These are phyloP conservation scores for Neomonachus schauinslandi DNA, from an alignment of 2,113 vertebrate species.

Conservation along the genomic window DNA sequence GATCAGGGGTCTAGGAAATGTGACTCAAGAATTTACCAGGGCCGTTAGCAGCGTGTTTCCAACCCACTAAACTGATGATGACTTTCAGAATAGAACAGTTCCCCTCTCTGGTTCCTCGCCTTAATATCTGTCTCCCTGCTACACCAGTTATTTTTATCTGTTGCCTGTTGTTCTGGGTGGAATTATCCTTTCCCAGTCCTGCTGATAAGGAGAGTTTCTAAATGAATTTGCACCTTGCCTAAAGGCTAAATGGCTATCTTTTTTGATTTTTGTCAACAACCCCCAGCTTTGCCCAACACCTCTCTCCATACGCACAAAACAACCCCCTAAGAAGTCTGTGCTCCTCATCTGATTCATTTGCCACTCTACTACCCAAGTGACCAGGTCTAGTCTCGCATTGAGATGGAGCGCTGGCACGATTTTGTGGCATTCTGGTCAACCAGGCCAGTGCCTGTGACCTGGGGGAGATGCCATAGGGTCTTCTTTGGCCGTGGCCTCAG, in stretches of 20 bases:
- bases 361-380: background rate
- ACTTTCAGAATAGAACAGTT: background rate
- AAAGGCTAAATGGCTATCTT: conserved; percentile 59
- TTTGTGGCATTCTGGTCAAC: background rate
- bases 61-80: background rate
- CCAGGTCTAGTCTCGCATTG: accelerated
- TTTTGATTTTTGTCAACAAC: background rate
- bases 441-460: background rate
- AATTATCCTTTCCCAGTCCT: conserved; percentile 65
- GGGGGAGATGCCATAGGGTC: accelerated
- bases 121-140: background rate
- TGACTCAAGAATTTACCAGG: background rate
- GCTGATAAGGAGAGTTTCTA: conserved; percentile 58
- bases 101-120: background rate
- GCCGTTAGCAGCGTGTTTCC: background rate
- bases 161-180: conserved; percentile 53
- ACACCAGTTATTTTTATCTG: conserved; percentile 72
- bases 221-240: conserved; percentile 31
- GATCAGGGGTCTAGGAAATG: background rate
- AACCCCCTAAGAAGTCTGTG: background rate
- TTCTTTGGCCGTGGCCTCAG: background rate
- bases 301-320: background rate
- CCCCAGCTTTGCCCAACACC: background rate
- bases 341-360: background rate
- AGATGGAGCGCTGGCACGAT: accelerated